Evolutionary conservation across 2,113 vertebrate species (phyloP), one percentile per base, ranked within the genome.

Genomic region (Emydura subglobosa): DNA sequence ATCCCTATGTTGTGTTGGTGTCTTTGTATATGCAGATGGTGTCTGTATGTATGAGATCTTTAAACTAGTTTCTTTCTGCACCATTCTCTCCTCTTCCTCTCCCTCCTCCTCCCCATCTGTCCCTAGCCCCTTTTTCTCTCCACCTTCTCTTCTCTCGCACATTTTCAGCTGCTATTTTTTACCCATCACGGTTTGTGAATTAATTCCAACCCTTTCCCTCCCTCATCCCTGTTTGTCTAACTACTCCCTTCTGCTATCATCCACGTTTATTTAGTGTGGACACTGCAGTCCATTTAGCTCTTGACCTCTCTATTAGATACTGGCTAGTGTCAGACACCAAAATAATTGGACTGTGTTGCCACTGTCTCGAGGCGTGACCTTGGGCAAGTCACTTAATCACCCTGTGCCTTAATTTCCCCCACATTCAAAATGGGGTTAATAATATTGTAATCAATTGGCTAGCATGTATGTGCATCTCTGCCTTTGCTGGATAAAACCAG

Each of bases 81-180:
- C 95, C 89, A 87, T 94, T 97, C 96, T 95, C 95, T 86, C 87
- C 93, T 90, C 55, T 94, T 91, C 93, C 92, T 94, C 92, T 93
- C 96, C 97, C 98, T 97, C 97, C 97, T 97, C 98, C 97, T 97
- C 96, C 97, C 98, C 98, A 98, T 98, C 98, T 98, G 97, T 97
- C 97, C 97, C 96, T 96, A 61, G 90, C 79, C 86, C 78, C 92
- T 95, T 96, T 94, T 91, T 94, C 31, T 94, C 92, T 91, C 95
- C 94, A 95, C 96, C 97, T 98, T 97, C 94, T 95, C 94, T 93
- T 86, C 88, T 94, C 93, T 92, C 93, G 96, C 97, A 97, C 92
- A 84, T 97, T 97, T 97, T 97, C 97, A 96, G 98, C 97, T 98
- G 97, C 95, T 98, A 97, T 98, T 98, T 98, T 98, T 96, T 96